Evolutionary conservation across 2,797 vertebrate genomes (phyloP), one percentile per base, ranked within the genome.

Genomic region (Crenichthys baileyi): DNA sequence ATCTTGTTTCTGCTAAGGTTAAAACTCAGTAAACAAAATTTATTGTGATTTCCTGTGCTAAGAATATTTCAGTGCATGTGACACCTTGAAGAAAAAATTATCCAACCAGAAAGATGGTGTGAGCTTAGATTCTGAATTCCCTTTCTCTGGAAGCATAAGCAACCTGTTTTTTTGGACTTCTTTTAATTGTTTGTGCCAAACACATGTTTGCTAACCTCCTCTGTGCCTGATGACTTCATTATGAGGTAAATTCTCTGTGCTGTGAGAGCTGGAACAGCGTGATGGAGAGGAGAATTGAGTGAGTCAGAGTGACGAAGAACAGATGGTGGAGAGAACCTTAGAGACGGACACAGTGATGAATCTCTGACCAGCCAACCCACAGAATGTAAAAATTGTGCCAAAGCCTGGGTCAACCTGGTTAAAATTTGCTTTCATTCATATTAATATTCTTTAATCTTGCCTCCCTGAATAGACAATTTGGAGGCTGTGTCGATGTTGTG

Each of bases 321-420:
- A 48, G 67, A 70, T 70, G 67, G 41, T n/a, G 0, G 41, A 46
- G 24, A 70, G 5, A 70, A 12, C 41, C 41, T 26, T 20, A 46
- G 24, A 46, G 67, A 70, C 4, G 3, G 26, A 67, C 31, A 41
- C 31, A 22, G 18, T 12, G 5, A 46, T 70, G 41, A 70, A n/a
- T 68, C 65, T 68, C 39, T 68, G 65, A 68, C 65, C 11, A 68
- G 39, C 65, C 65, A 68, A 44, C 39, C 22, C 65, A 68, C 36
- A 68, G 12, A 24, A 41, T 13, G 36, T 9, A 68, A 2, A 68
- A 68, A 68, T 24, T 68, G 39, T n/a, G 22, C 11, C 65, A 12
- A 68, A 24, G 20, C 1, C 20, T 68, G 39, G 65, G 44, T 44
- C 22, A 39, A 68, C 9, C 44, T 44, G 65, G 39, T 68, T 68